Conservation (phyloP, 2,797 vertebrate genomes). For the Picus viridis region DNA sequence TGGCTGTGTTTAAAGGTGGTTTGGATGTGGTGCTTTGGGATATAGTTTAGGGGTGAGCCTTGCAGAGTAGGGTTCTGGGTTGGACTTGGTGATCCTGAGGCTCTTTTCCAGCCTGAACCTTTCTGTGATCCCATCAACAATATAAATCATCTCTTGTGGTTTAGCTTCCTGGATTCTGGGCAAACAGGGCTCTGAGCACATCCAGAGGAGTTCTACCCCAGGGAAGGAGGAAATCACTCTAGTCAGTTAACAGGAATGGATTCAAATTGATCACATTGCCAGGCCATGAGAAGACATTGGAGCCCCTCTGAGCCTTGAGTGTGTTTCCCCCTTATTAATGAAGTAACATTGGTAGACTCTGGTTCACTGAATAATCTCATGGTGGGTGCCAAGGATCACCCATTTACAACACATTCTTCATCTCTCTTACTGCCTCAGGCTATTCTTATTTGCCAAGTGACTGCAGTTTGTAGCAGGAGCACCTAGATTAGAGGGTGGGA, state of each 20-base stretch:
- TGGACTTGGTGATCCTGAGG: too few relatives aligned
- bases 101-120: too few relatives aligned
- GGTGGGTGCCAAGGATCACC: constrained; percentile 15
- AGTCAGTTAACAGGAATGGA: not conserved
- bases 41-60: too few relatives aligned
- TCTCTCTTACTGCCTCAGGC: not conserved
- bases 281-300: not conserved
- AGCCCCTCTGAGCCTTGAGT: not conserved
- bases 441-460: not conserved
- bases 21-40: too few relatives aligned
- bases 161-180: not conserved
- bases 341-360: not conserved
- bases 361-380: not conserved
- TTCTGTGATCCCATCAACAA: not conserved
- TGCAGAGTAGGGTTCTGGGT: too few relatives aligned
- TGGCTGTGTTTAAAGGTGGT: too few relatives aligned
- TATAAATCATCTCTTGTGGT: not conserved
- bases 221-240: not conserved
- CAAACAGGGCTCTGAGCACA: not conserved
- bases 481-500: not conserved
- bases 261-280: not conserved
- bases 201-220: not conserved
- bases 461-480: not conserved
- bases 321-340: not conserved
- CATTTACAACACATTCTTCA: not conserved